Evolutionary conservation across 2,113 vertebrate species (phyloP), one percentile per base, ranked within the genome.

Genomic region (Lepisosteus oculatus): DNA sequence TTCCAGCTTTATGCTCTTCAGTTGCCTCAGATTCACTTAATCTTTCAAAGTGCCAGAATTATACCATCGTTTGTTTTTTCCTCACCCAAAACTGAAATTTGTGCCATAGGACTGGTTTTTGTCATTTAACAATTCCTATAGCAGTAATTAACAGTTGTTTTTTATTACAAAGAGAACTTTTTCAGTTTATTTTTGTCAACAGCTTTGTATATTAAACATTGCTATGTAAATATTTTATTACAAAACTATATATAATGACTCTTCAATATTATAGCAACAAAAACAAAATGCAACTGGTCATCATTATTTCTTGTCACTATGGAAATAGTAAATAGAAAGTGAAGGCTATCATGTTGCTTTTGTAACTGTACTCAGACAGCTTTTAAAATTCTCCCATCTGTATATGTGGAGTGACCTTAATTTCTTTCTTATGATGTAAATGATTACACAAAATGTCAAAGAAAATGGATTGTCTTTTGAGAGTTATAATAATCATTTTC

Each of bases 211-310:
- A 65, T 65, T 43, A n/a, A 13, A 14, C 14, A 29, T 29, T 66
- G 11, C 29, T 67, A n/a, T 67, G 66, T 55, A 67, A 66, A 66
- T 41, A 47, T 8, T 29, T 29, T 67, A 47, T 67, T 54, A 67
- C 29, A 54, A 17, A 55, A 67, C 51, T n/a, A 67, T 51, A 45
- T 67, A 14, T 45, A 17, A 11, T 55, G 66, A 8, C 66, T 13
- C 3, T 54, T 9, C 66, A 67, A 4, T n/a, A 67, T 17, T 67
- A 47, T 55, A 54, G 8, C 66, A 29, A 14, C 17, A 41, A 4
- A 15, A 67, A 8, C 8, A 51, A 51, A 51, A 6, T 51, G 47
- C 8, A 51, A 51, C 8, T 9, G 8, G 47, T 51, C 47, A 0
- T 29, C 17, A 51, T 51, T 51, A 6, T 51, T 51, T 51, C 47